Percentiles rank a stretch among this genome's conserved stretches.
phyloP scores from a whole-genome alignment of 2,888 invertebrate species.

The Acanthococcus lagerstroemiae region DNA sequence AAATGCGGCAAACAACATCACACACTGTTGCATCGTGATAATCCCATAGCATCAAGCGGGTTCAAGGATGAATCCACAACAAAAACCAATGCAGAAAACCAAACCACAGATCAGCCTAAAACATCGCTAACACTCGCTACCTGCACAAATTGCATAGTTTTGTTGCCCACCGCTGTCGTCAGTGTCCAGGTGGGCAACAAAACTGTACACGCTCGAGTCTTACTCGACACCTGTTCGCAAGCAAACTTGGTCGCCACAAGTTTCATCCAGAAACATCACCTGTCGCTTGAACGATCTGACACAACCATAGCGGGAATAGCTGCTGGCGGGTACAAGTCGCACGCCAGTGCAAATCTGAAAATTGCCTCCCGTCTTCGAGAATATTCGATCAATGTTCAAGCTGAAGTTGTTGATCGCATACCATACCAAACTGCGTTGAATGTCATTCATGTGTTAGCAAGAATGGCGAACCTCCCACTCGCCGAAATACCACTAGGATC shows the following conservation, averaged over 20 bases:
- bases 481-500: not conserved
- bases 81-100: not conserved
- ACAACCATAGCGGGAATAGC: not conserved
- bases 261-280: not conserved
- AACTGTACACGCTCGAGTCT: not conserved
- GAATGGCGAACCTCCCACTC: not conserved
- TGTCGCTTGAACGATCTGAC: not conserved
- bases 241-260: slow-evolving; percentile 4
- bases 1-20: not conserved
- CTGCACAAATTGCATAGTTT: not conserved
- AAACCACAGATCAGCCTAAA: not conserved
- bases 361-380: slow-evolving; percentile 2
- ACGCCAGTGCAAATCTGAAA: not conserved
- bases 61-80: not conserved
- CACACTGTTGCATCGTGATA: not conserved
- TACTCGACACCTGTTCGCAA: slow-evolving; percentile 9
- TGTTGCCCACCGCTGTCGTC: slow-evolving; percentile 1
- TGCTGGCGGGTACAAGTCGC: not conserved
- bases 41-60: not conserved
- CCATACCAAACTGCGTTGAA: not conserved
- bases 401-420: not conserved
- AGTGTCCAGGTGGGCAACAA: not conserved
- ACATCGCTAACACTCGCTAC: not conserved
- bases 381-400: not conserved
- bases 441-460: not conserved